Base-by-base conservation (phyloP, 1,140 invertebrate species). In the Drosophila bipectinata region DNA sequence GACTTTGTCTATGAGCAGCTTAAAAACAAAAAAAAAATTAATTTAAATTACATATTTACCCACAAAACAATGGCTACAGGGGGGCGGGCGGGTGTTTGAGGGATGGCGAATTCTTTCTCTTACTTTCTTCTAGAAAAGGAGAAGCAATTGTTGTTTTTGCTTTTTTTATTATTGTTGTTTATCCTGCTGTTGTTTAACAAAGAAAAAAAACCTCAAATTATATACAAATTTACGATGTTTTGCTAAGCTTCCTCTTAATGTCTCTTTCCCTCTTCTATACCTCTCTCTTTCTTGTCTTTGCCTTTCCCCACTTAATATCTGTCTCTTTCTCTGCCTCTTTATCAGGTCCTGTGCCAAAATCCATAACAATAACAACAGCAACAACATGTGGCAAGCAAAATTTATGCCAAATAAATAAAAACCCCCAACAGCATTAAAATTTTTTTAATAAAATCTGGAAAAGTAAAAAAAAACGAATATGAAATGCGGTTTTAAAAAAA, bases 21-120 rank as follows among this genome's bases (percentile, higher is more conserved):
- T 76, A 76, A 76, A 76, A 44, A 44, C 5, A 76, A 76, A 77
- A 72, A 76, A 18, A 77, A 76, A 76, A 77, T 77, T 77, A 77
- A 77, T 77, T 77, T 77, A 77, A 77, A 77, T 76, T 76, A 77
- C 73, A 76, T 76, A 77, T 77, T 77, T 77, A 49, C 73, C 62
- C 56, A 59, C 72, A 76, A 76, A 69, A 69, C 73, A 77, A 77
- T 76, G 62, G 47, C 53, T n/a, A 37, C 10, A 30, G 15, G n/a
- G 24, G 26, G 8, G 8, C 5, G 32, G 6, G 51, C 9, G 30
- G 37, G 15, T 14, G 7, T 5, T 26, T 18, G 26, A 0, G 4
- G 14, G 49, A n/a, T 15, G 41, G 60, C 15, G 5, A 18, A 52
- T 26, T 24, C 44, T 72, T 47, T 49, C 44, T 56, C 21, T 45